These are phyloP conservation scores for Aptenodytes patagonicus DNA, from an alignment of 2,113 vertebrate genomes.

Conservation along the genomic window DNA sequence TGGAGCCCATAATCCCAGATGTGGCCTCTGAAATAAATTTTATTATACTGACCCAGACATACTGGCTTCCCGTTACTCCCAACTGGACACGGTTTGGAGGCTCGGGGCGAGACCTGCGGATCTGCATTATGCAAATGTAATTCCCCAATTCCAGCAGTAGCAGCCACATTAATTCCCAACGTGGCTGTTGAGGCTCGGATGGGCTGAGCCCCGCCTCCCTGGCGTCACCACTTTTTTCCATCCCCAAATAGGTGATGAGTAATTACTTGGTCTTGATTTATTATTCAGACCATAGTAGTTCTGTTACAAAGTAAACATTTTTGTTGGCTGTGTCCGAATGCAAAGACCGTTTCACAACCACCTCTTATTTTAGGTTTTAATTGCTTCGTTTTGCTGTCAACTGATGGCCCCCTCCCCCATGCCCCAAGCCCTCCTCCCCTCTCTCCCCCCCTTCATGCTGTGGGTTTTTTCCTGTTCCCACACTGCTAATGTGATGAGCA, in stretches of 20 bases:
- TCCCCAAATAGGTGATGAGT: conserved; percentile 64
- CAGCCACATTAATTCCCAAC: not conserved
- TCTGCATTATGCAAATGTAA: not conserved
- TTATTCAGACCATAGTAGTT: conserved; percentile 51
- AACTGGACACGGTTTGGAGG: not conserved
- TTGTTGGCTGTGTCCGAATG: conserved; percentile 51
- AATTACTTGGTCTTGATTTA: conserved; percentile 65
- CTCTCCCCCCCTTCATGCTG: not conserved
- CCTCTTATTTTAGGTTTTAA: conserved; percentile 72
- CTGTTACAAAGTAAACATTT: conserved; percentile 67
- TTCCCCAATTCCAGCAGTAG: conserved; percentile 39
- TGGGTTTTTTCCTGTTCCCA: conserved; percentile 53
- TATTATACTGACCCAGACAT: not conserved
- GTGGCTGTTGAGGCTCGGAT: not conserved
- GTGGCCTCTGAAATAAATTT: not conserved
- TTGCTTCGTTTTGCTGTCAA: conserved; percentile 55
- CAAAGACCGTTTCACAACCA: conserved; percentile 61
- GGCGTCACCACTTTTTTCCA: conserved; percentile 15
- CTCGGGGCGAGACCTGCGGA: not conserved
- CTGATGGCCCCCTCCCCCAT: conserved; percentile 36
- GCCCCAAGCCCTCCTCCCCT: not conserved
- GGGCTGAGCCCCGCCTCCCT: conserved; percentile 20
- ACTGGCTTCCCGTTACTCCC: not conserved
- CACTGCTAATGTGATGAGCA: conserved; percentile 55
- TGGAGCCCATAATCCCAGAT: not conserved